Percentiles rank a stretch among this genome's conserved stretches.
Evolutionary conservation across 2,113 vertebrate genomes (phyloP).

Genomic region (Oreochromis spilurus): DNA sequence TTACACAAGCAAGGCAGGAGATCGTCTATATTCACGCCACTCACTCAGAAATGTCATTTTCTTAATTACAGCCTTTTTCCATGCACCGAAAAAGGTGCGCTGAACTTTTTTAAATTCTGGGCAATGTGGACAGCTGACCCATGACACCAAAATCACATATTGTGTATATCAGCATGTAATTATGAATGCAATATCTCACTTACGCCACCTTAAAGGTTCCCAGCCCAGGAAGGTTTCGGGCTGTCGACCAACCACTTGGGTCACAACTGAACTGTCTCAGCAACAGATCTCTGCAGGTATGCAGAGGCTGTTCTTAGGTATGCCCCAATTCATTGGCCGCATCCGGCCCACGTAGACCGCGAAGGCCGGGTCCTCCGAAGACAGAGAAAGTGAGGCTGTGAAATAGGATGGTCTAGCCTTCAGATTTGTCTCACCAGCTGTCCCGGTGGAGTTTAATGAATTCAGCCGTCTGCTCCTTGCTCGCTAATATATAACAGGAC

Average conservation of each 20-base stretch:
- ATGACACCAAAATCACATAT: neutral
- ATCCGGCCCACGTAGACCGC: rapidly evolving
- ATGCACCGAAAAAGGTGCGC: neutral
- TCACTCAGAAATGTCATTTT: neutral
- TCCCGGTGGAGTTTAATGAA: neutral
- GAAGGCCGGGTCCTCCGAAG: neutral
- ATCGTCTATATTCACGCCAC: neutral
- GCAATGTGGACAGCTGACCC: neutral
- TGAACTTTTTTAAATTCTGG: neutral
- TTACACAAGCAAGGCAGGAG: neutral
- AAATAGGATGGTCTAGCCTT: neutral
- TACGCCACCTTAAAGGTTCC: neutral
- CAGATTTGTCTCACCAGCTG: neutral
- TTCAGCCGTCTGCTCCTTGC: neutral
- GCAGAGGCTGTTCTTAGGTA: neutral
- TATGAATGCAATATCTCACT: neutral
- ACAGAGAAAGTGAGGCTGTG: rapidly evolving
- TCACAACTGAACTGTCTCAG: neutral
- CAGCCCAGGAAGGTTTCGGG: neutral
- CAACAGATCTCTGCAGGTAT: neutral
- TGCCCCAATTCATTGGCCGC: rapidly evolving
- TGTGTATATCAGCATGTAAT: neutral
- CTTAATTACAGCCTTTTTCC: neutral
- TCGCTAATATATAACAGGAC: neutral
- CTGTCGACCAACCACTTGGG: neutral